A percentile compares a stretch with the other conserved stretches of the same genome.
Conservation (phyloP, 2,113 vertebrate species). For the Xenus cinereus region DNA sequence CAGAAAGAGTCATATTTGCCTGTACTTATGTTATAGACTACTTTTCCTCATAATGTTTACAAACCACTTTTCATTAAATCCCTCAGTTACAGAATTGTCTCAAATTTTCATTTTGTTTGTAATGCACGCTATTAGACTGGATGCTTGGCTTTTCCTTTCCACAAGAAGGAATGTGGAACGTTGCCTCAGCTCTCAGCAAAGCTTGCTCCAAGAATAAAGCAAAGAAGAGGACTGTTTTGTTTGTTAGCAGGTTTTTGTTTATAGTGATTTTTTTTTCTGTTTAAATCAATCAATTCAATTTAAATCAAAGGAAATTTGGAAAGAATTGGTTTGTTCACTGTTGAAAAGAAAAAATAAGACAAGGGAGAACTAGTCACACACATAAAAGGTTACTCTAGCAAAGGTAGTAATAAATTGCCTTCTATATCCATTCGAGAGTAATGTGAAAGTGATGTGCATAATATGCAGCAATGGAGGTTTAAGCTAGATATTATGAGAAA, state of each 20-base stretch:
- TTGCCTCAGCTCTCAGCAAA: not conserved
- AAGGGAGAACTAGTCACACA: not conserved
- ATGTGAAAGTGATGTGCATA: not conserved
- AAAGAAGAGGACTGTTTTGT: not conserved
- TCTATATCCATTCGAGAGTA: not conserved
- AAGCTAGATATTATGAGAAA: not conserved
- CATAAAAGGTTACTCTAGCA: not conserved
- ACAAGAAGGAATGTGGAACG: not conserved
- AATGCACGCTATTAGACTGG: not conserved
- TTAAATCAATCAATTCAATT: no score
- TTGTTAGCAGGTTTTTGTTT: not conserved
- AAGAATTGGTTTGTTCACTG: not conserved
- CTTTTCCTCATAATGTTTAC: not conserved
- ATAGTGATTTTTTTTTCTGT: not conserved
- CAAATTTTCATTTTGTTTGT: not conserved
- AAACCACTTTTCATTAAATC: not conserved
- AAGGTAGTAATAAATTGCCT: not conserved
- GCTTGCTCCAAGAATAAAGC: not conserved
- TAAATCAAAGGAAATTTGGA: not conserved
- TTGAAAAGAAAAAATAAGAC: not conserved
- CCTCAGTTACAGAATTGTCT: not conserved
- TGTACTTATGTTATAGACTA: not conserved
- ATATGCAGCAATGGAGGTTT: not conserved
- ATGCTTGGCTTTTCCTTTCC: not conserved
- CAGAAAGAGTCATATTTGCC: not conserved